Base-by-base conservation (phyloP, 2,888 invertebrate genomes). In the Phragmatobia fuliginosa region DNA sequence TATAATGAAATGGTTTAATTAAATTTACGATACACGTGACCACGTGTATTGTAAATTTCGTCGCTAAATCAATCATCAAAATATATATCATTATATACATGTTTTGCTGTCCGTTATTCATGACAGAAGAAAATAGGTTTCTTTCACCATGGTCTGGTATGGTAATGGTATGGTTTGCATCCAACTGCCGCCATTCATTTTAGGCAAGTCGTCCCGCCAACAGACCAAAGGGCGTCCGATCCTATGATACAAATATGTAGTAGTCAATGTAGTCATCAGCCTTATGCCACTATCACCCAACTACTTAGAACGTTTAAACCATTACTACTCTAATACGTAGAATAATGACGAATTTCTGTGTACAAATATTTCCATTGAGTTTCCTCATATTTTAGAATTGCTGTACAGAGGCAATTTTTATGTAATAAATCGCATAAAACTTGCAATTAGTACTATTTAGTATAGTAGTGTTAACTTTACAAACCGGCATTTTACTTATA, bases 271-370 rank as follows among this genome's bases (percentile, higher is more conserved):
- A 49, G 49, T 49, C n/a, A 49, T 41, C 41, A 18, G 18, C 41
- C 16, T 21, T 49, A 49, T n/a, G n/a, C 14, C 25, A 25, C 25
- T 52, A 14, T 25, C 4, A 25, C 5, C 25, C 25, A 25, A 52
- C 52, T 14, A 52, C n/a, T 14, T 14, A 52, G 25, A 52, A 52
- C 52, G 11, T 10, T 25, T 25, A 14, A 52, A 25, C 25, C 52
- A 52, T 25, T 52, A 52, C 52, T 25, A 14, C 36, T n/a, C 0
- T 8, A 65, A 21, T 66, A 66, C 66, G 65, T 28, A 58, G 66
- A 58, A 58, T 56, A 58, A 58, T 66, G 58, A 66, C 66, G 41
- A 56, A 66, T 66, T 58, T 41, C 36, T 31, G n/a, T 41, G 25
- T 60, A 25, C 14, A n/a, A 60, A n/a, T 41, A 45, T 31, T 49